Percentiles rank a stretch among this genome's conserved stretches.
phyloP scores from a whole-genome alignment of 1,140 invertebrate species.

The Drosophila melanogaster region DNA sequence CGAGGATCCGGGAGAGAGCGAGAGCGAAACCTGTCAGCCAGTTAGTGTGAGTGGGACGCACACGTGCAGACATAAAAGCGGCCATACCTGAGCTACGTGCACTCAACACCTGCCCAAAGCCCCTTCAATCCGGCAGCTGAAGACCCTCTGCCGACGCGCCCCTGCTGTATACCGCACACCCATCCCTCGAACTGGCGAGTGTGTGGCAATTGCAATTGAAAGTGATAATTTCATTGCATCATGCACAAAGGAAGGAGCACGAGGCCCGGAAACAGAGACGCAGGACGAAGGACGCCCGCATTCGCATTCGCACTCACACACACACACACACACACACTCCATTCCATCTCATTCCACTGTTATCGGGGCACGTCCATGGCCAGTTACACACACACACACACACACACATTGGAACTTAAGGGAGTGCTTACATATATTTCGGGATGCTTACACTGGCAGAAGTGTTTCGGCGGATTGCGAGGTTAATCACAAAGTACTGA shows the following conservation, averaged over 20 bases:
- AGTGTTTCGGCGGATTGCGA: background rate
- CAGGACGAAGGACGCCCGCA: constrained; percentile 15
- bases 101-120: constrained; percentile 59
- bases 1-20: background rate
- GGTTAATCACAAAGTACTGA: too few relatives aligned
- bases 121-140: constrained; percentile 6
- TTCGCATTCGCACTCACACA: constrained; percentile 20
- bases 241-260: constrained; percentile 23
- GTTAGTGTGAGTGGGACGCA: constrained; percentile 4
- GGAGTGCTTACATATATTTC: constrained; percentile 2
- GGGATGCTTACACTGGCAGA: constrained; percentile 24
- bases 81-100: constrained; percentile 52
- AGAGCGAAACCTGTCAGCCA: background rate
- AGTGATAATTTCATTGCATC: constrained; percentile 78
- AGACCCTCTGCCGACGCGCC: background rate
- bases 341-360: background rate
- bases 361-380: constrained; percentile 40
- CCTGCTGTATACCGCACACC: background rate
- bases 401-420: background rate
- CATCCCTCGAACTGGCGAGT: constrained; percentile 29
- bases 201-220: constrained; percentile 72
- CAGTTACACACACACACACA: constrained; percentile 21
- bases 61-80: constrained; percentile 57
- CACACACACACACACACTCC: too few relatives aligned
- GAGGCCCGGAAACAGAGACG: background rate